Base-by-base conservation (phyloP, 1,140 invertebrate genomes). In the Halictus rubicundus region DNA sequence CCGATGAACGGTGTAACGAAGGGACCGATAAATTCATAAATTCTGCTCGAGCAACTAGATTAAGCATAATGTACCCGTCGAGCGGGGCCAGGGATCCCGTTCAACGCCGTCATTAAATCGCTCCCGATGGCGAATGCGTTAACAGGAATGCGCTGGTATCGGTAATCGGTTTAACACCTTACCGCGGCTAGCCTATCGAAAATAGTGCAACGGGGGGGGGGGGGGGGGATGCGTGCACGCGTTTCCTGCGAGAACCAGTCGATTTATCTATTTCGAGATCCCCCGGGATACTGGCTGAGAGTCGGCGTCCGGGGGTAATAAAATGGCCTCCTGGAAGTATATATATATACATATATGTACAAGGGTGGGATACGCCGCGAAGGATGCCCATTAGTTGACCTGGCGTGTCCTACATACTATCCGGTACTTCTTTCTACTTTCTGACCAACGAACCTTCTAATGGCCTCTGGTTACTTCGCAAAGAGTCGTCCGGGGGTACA, bases 381-480 rank as follows among this genome's bases (percentile, higher is more conserved):
- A 42, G 61, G 42, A 54, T 57, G 57, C 46, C 70, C 66, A 59
- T 61, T 83, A 66, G 74, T 83, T 52, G 76, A 59, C 60, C 57
- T 64, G 68, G 57, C 69, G 61, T 70, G 57, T 84, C 68, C 61
- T 63, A 68, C 59, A 75, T 84, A 71, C 21, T 75, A 72, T 39
- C 21, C 57, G 46, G n/a, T 54, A 65, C 71, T 71, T 68, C 77
- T 84, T 75, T 71, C 69, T 76, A 75, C 37, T 77, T 80, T 72
- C 83, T 76, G 82, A 84, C 78, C 71, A 59, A 84, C 80, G 80
- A 84, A 84, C 83, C 78, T 80, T 76, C 75, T 84, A 84, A 84
- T 84, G 83, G 81, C 42, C 66, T 54, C 60, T 61, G 76, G 82
- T 83, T 84, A 76, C 68, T 71, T 68, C 73, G 68, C 82, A 63